Evolutionary conservation across 1,140 invertebrate species (phyloP), one percentile per base, ranked within the genome.

Genomic region (Asbolus verrucosus): DNA sequence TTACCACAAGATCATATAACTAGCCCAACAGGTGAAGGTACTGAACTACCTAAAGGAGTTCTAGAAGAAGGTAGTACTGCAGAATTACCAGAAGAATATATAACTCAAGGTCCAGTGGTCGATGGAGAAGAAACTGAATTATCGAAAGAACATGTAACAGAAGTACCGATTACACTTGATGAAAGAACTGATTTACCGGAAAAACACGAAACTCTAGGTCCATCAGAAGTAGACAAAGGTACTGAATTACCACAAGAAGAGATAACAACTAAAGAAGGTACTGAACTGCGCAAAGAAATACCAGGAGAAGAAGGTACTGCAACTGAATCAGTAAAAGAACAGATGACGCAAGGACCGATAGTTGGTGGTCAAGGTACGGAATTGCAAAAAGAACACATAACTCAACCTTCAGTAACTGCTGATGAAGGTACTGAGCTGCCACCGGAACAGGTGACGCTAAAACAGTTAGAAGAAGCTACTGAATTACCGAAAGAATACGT

Each of bases 31-130:
- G 24, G 24, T 27, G 66, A 71, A 61, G 70, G 72, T n/a, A n/a
- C n/a, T n/a, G n/a, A n/a, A n/a, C n/a, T n/a, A n/a, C n/a, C n/a
- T n/a, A 66, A 38, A 62, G n/a, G n/a, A n/a, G n/a, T n/a, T n/a
- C n/a, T n/a, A n/a, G 66, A 71, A 61, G 70, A 74, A 66, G 50
- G 72, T 27, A 71, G n/a, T n/a, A n/a, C n/a, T n/a, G n/a, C 71
- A 5, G 62, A 70, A 43, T 24, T 54, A 27, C 0, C 18, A 11
- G 16, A 67, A 50, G 60, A 46, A 65, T 18, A 33, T 59, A 36
- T 36, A 18, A 69, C 63, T n/a, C 15, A 67, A 66, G 24, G 13
- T 16, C 65, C 43, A 15, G 30, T 60, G 14, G 66, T 65, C 38
- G 67, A 24, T 13, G 38, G 14, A 15, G 41, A 36, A 46, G 16